Base-by-base conservation (phyloP, 2,888 invertebrate genomes). In the Leptothorax acervorum region DNA sequence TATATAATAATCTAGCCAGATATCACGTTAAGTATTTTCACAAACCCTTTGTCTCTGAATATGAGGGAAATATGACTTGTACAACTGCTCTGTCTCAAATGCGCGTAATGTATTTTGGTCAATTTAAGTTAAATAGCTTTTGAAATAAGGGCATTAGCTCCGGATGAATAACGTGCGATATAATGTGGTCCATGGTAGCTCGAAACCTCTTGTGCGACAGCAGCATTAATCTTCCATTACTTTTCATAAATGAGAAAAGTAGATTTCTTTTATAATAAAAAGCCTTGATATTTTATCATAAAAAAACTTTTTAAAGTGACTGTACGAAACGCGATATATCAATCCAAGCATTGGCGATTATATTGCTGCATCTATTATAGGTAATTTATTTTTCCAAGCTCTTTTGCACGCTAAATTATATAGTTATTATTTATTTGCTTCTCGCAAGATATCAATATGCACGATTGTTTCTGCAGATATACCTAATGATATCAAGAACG, bases 61-160 rank as follows among this genome's bases (percentile, higher is more conserved):
- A 83, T 78, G 48, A 78, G 15, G 31, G 45, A 57, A 65, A 68
- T 48, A 51, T n/a, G 57, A 63, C 31, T 51, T 39, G 31, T 53
- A 83, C 35, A 18, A 53, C 18, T 39, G 78, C n/a, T 78, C 28
- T 39, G 11, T 39, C 55, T 66, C 53, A 55, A 42, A 66, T 66
- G 55, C 66, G 42, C 31, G 12, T 78, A 66, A 66, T 78, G 23
- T 31, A 55, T 45, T 66, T 66, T 55, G 31, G 31, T 78, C 42
- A 55, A 66, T 78, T 66, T 78, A 55, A 78, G 78, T 78, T 78
- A 55, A 78, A 78, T 78, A 42, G 66, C 66, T 78, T 78, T 78
- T 42, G 31, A 78, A 66, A 66, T 78, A 78, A 66, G 42, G 39
- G n/a, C 78, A 66, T 78, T 66, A 78, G n/a, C 15, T 18, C 15